Evolutionary conservation across 2,113 vertebrate species (phyloP).

Genomic region (Siniperca knerii): DNA sequence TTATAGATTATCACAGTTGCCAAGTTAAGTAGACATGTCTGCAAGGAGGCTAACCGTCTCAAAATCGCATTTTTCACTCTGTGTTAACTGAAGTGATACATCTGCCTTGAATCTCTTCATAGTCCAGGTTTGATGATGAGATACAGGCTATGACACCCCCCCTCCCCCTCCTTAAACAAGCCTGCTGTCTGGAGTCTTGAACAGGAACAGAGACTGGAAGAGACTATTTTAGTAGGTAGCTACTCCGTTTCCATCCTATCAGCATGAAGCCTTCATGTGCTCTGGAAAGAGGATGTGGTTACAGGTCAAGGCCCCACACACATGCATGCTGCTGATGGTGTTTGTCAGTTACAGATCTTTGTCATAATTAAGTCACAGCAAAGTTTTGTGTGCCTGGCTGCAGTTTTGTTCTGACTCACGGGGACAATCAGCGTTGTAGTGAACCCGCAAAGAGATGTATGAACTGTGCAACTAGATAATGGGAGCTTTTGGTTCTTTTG

Average conservation of each 20-base stretch:
- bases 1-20: background rate
- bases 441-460: background rate
- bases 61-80: background rate
- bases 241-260: constrained; percentile 77
- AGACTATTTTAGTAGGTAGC: constrained; percentile 76
- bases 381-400: constrained; percentile 28
- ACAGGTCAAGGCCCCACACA: constrained; percentile 72
- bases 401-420: constrained; percentile 67
- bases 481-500: background rate
- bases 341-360: constrained; percentile 74
- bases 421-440: background rate
- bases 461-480: background rate
- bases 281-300: constrained; percentile 83
- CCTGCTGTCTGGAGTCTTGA: constrained; percentile 51
- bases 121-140: constrained; percentile 34
- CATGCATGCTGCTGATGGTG: constrained; percentile 52
- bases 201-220: constrained; percentile 79
- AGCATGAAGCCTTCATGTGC: constrained; percentile 60
- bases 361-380: constrained; percentile 54
- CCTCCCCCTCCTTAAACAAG: background rate
- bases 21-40: background rate
- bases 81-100: constrained; percentile 3
- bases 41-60: background rate
- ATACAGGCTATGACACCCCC: constrained; percentile 18
- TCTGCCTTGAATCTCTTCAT: background rate